These are phyloP conservation scores for Iguana delicatissima DNA, from an alignment of 2,797 vertebrate genomes.

Conservation along the genomic window DNA sequence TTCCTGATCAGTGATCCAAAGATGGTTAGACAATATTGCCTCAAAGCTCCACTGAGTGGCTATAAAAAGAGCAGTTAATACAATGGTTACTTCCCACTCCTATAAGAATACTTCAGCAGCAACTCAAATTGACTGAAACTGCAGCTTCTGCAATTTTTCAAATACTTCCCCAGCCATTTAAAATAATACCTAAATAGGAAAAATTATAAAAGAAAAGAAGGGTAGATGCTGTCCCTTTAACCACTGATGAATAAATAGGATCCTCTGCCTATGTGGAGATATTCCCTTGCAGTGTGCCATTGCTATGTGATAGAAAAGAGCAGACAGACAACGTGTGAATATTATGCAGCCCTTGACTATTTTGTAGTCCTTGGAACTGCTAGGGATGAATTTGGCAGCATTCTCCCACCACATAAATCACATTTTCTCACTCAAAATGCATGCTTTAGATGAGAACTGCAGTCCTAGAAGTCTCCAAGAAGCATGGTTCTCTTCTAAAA, in stretches of 20 bases:
- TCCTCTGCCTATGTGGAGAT: not conserved
- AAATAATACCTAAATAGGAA: not conserved
- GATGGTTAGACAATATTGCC: not conserved
- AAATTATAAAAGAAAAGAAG: not conserved
- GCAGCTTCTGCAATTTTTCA: conserved; percentile 16
- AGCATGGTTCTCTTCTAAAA: no score
- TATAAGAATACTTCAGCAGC: not conserved
- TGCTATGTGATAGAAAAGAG: no score
- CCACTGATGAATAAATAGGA: not conserved
- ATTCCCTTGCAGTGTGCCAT: not conserved
- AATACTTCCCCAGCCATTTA: conserved; percentile 7
- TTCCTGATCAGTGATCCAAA: not conserved
- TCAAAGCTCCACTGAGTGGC: not conserved
- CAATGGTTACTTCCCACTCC: not conserved
- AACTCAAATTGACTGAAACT: not conserved
- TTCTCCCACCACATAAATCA: no score
- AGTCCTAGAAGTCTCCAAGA: no score
- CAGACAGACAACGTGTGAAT: no score
- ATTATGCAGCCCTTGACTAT: no score
- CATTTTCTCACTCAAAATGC: no score
- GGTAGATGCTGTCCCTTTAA: not conserved
- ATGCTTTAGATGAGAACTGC: no score
- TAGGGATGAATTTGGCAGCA: no score
- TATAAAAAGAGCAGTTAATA: conserved; percentile 15
- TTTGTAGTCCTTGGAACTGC: no score